Conservation (phyloP, 2,113 vertebrate genomes). For the Platysteira castanea region DNA sequence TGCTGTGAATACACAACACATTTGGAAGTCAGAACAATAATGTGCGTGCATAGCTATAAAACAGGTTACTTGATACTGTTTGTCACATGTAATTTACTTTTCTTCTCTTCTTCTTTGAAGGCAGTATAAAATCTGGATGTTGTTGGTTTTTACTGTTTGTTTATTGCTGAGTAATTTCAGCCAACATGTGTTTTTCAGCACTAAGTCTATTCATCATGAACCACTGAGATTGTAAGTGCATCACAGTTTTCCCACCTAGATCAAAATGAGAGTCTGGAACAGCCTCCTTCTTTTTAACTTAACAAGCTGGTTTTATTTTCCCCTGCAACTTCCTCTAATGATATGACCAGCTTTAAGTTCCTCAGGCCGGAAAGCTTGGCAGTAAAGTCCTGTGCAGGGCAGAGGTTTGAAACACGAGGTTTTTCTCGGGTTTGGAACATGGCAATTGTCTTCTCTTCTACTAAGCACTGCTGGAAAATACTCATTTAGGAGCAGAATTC, state of each 20-base stretch:
- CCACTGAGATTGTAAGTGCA: not conserved
- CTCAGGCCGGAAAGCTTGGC: not conserved
- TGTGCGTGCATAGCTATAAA: not conserved
- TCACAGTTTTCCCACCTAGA: slow-evolving; percentile 59
- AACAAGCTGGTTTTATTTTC: slow-evolving; percentile 15
- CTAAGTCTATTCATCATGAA: slow-evolving; percentile 39
- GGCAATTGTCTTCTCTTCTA: not conserved
- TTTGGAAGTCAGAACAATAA: slow-evolving; percentile 9
- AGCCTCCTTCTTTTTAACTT: not conserved
- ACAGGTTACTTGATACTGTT: slow-evolving; percentile 29
- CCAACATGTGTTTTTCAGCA: slow-evolving; percentile 43
- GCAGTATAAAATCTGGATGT: slow-evolving; percentile 30
- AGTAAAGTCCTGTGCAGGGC: not conserved
- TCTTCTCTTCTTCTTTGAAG: slow-evolving; percentile 42
- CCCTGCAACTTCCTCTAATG: slow-evolving; percentile 16
- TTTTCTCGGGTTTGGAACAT: not conserved
- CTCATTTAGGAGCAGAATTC: not conserved
- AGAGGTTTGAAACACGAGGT: not conserved
- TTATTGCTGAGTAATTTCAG: slow-evolving; percentile 55
- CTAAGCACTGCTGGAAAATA: not conserved
- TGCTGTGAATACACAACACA: not conserved
- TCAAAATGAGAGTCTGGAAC: slow-evolving; percentile 53
- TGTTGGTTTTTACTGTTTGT: slow-evolving; percentile 55
- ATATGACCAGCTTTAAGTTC: slow-evolving; percentile 23
- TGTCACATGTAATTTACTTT: slow-evolving; percentile 31